phyloP scores from a whole-genome alignment of 1,140 invertebrate genomes.

The Caerostris extrusa region DNA sequence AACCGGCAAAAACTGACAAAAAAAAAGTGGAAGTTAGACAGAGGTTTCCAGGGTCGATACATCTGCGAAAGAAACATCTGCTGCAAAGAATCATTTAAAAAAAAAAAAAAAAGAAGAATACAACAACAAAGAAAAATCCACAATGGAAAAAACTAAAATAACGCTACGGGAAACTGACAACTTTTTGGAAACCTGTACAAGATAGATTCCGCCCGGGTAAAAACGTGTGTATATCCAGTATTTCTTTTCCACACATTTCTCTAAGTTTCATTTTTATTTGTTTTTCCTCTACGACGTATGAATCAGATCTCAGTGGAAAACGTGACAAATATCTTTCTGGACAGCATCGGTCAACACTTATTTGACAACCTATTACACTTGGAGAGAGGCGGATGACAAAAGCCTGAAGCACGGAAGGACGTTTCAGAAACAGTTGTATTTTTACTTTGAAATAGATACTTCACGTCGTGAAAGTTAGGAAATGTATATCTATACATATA shows the following conservation, averaged over 20 bases:
- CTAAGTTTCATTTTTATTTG: not conserved
- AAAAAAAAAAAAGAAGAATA: not conserved
- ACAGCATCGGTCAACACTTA: constrained; percentile 59
- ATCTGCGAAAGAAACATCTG: constrained; percentile 54
- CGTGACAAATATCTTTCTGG: constrained; percentile 53
- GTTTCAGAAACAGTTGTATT: not conserved
- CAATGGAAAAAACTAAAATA: constrained; percentile 28
- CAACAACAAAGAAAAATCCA: not conserved
- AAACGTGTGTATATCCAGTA: not conserved
- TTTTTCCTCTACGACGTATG: not conserved
- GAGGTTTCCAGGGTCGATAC: not conserved
- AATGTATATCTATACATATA: not conserved
- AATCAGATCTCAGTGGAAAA: constrained; percentile 35
- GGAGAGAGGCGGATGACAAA: constrained; percentile 31
- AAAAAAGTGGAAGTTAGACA: constrained; percentile 31
- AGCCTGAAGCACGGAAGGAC: not conserved
- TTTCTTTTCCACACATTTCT: constrained; percentile 5
- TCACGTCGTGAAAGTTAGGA: not conserved
- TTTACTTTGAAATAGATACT: not conserved
- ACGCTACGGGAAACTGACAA: constrained; percentile 57
- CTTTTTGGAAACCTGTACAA: constrained; percentile 25
- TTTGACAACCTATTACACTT: constrained; percentile 66
- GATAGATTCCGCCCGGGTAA: not conserved
- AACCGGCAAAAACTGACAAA: constrained; percentile 24
- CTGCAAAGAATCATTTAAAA: constrained; percentile 51